Percentiles rank a stretch among this genome's conserved stretches.
Conservation (phyloP, 2,888 invertebrate species). For the Lamellibrachia columna region DNA sequence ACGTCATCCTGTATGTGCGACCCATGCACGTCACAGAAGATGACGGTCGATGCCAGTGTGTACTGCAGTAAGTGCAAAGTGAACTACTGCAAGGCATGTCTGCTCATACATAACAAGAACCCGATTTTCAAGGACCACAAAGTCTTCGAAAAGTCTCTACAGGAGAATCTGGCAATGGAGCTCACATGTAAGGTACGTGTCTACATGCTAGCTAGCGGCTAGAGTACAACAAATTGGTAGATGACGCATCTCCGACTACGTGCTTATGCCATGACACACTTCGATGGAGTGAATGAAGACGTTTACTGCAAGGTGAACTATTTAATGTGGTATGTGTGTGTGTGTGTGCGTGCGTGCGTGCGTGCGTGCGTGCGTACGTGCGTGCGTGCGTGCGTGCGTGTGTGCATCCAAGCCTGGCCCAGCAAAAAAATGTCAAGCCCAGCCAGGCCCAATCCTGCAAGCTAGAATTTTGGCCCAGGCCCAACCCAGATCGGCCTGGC, state of each 20-base stretch:
- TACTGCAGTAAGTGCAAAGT: slow-evolving; percentile 41
- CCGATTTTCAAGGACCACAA: slow-evolving; percentile 40
- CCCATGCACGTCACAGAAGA: slow-evolving; percentile 39
- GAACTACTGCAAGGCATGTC: slow-evolving; percentile 42
- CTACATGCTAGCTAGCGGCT: slow-evolving; percentile 28
- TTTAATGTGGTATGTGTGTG: too few species aligned
- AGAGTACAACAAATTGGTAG: neutral
- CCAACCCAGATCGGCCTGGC: too few species aligned
- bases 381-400: too few species aligned
- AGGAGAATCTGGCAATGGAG: slow-evolving; percentile 29
- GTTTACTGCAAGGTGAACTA: neutral
- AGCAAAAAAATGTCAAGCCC: too few species aligned
- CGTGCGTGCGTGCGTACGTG: too few species aligned
- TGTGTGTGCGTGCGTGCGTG: too few species aligned
- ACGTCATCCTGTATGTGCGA: slow-evolving; percentile 31
- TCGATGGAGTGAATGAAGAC: too few species aligned
- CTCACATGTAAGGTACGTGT: slow-evolving; percentile 39
- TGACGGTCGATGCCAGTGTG: slow-evolving; percentile 31
- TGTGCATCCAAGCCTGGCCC: too few species aligned
- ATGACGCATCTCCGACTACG: neutral
- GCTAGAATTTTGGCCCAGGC: too few species aligned
- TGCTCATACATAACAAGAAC: slow-evolving; percentile 39
- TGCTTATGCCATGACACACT: too few species aligned
- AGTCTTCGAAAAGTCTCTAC: slow-evolving; percentile 31
- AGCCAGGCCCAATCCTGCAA: too few species aligned